Evolutionary conservation across 2,797 vertebrate genomes (phyloP), one percentile per base, ranked within the genome.

Genomic region (Acrocephalus scirpaceus): DNA sequence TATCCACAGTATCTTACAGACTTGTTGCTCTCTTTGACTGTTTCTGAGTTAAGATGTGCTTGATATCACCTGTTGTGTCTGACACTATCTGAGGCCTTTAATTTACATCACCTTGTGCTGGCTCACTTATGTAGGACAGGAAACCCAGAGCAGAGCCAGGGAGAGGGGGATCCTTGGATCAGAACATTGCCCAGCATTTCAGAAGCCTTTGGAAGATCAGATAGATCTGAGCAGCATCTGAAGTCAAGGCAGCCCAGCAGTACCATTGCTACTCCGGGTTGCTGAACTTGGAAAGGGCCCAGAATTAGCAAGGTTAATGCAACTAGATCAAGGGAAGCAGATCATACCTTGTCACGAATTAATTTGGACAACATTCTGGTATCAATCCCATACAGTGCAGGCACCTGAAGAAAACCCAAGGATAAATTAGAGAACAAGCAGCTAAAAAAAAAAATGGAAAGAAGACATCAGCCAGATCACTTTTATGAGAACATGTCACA

Each of bases 291-390:
- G 47, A 66, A 75, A 44, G 22, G 17, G 34, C 11, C 29, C 56
- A 57, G 45, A 12, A 51, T 23, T 1, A 14, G n/a, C 38, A 50
- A 50, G 22, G 45, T 64, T n/a, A 75, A 48, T 53, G 40, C 30
- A 93, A 23, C 3, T 44, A 51, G 36, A 38, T 47, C 4, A n/a
- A 51, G 30, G n/a, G 64, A 79, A 83, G 65, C 32, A 66, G 62
- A 70, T 57, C 67, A 19, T 96, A 99, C 99, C 99, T 99, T 99
- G 91, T 99, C 99, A 96, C 99, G 98, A 97, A 99, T 99, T 92
- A 98, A 97, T 96, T 99, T 99, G 69, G 99, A 99, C 90, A 99
- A 97, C 99, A 99, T 99, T 96, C 99, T 98, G 82, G 99, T 99
- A 95, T 99, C 99, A 67, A 99, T 98, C 73, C 99, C 99, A 97